phyloP scores from a whole-genome alignment of 2,888 invertebrate species.

The Thymelicus lineola region DNA sequence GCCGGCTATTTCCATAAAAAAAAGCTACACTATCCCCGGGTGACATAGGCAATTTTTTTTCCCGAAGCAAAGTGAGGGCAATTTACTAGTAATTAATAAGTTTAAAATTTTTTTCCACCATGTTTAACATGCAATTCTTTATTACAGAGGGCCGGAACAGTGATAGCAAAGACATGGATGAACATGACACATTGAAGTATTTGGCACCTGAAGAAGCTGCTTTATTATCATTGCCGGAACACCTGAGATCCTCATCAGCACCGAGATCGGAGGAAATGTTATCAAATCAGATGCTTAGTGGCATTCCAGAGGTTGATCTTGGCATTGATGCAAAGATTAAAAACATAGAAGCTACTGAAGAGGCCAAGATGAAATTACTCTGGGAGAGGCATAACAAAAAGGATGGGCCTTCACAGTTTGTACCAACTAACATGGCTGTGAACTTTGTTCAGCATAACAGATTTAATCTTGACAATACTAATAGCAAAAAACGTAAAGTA shows the following conservation, averaged over 20 bases:
- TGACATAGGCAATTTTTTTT: too few relatives aligned
- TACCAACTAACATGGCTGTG: slow-evolving; percentile 99
- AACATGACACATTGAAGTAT: slow-evolving; percentile 85
- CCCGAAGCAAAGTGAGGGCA: too few relatives aligned
- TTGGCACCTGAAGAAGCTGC: slow-evolving; percentile 96
- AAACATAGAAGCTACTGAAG: slow-evolving; percentile 99
- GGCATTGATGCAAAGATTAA: slow-evolving; percentile 99
- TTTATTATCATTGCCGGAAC: slow-evolving; percentile 94
- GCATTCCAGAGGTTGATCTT: slow-evolving; percentile 99
- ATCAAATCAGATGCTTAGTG: slow-evolving; percentile 99
- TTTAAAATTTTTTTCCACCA: background rate
- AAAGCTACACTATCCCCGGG: too few relatives aligned
- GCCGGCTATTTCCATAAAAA: too few relatives aligned
- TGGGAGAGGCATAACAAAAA: slow-evolving; percentile 96
- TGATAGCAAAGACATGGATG: slow-evolving; percentile 74
- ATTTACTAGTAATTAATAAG: too few relatives aligned
- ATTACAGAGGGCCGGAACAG: slow-evolving; percentile 67
- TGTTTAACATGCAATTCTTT: slow-evolving; percentile 44
- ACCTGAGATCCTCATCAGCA: slow-evolving; percentile 93
- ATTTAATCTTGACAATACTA: slow-evolving; percentile 94
- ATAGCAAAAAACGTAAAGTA: slow-evolving; percentile 85
- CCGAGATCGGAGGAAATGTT: slow-evolving; percentile 98
- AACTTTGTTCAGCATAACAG: slow-evolving; percentile 99
- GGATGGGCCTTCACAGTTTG: slow-evolving; percentile 97
- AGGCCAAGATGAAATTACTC: slow-evolving; percentile 96